phyloP scores from a whole-genome alignment of 2,113 vertebrate genomes.

The Carassius carassius region DNA sequence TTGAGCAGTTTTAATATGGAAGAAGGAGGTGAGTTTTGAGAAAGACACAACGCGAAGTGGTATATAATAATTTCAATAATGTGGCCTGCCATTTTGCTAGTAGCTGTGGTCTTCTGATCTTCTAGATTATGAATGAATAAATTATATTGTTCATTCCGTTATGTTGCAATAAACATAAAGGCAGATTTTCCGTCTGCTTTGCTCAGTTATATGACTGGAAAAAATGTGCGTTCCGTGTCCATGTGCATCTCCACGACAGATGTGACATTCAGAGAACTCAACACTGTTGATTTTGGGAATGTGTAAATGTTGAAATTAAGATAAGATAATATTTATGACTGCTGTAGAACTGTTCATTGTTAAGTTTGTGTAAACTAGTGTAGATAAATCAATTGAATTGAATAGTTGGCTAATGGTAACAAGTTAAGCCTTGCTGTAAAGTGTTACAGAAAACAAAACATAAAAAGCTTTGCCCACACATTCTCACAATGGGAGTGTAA shows the following conservation, averaged over 20 bases:
- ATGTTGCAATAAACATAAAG: background rate
- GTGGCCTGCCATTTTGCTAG: background rate
- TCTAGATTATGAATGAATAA: background rate
- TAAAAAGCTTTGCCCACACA: background rate
- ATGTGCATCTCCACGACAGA: too few relatives aligned
- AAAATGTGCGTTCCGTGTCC: too few relatives aligned
- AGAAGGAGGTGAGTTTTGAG: slow-evolving; percentile 66
- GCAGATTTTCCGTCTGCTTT: too few relatives aligned
- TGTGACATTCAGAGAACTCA: too few relatives aligned
- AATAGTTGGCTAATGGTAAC: background rate
- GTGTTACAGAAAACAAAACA: background rate
- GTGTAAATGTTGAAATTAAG: background rate
- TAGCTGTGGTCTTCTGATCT: background rate
- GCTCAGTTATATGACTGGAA: too few relatives aligned
- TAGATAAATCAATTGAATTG: background rate
- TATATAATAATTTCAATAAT: background rate
- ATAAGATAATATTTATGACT: background rate
- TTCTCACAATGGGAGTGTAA: background rate
- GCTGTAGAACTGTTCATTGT: background rate
- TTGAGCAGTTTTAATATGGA: slow-evolving; percentile 62
- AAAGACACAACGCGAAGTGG: background rate
- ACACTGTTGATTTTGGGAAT: background rate
- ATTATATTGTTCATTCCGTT: background rate
- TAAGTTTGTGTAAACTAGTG: background rate
- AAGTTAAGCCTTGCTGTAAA: background rate